These are phyloP conservation scores for Acanthaster planci DNA, from an alignment of 35 echinoderm and acorn worm species.

Conservation along the genomic window DNA sequence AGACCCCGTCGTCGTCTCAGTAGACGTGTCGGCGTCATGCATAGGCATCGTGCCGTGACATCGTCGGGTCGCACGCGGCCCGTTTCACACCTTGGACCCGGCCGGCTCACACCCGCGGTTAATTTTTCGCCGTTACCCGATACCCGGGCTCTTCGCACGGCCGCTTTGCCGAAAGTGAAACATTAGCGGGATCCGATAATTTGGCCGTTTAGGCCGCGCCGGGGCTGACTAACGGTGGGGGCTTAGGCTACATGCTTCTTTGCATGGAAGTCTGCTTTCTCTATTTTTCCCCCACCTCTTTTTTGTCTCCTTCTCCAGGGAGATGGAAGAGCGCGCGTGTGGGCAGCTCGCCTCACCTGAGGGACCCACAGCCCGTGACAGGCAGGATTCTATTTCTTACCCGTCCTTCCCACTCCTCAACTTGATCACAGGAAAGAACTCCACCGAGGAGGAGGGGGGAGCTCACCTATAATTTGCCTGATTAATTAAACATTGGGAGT, in stretches of 20 bases:
- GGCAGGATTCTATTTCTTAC: too few relatives aligned
- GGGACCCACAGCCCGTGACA: not conserved
- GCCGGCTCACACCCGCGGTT: constrained; percentile 11
- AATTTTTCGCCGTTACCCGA: constrained; percentile 9
- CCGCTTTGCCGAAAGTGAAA: constrained; percentile 26
- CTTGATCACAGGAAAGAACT: not conserved
- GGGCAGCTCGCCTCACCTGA: not conserved
- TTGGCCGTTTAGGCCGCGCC: constrained; percentile 4
- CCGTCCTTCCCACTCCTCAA: too few relatives aligned
- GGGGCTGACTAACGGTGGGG: constrained; percentile 6
- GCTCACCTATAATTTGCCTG: constrained; percentile 22
- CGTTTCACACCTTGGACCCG: not conserved
- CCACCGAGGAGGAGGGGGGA: not conserved
- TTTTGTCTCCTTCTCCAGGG: too few relatives aligned
- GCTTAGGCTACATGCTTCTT: too few relatives aligned
- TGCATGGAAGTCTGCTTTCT: too few relatives aligned
- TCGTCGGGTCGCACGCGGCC: not conserved
- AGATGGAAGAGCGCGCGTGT: not conserved
- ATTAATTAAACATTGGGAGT: constrained; percentile 18
- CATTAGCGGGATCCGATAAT: constrained; percentile 23
- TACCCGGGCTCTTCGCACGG: not conserved
- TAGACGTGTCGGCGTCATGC: constrained; percentile 21
- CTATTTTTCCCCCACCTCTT: too few relatives aligned
- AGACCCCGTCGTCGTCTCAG: too few relatives aligned
- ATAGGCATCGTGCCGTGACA: constrained; percentile 1